Evolutionary conservation across 2,888 invertebrate species (phyloP), one percentile per base, ranked within the genome.

Genomic region (Acrocera orbiculus): DNA sequence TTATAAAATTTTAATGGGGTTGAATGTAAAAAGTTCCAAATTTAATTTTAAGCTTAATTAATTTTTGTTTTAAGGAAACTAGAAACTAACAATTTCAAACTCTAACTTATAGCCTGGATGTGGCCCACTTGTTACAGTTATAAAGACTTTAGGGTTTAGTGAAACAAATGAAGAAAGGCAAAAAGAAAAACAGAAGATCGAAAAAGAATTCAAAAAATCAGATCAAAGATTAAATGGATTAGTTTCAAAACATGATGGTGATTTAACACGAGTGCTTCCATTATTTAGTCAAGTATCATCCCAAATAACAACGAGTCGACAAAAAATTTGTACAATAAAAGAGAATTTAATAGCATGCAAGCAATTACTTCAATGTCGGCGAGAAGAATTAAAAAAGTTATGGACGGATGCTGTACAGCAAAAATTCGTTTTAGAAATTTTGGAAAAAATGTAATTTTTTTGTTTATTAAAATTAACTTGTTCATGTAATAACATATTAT

Each of bases 361-460:
- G 55, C 74, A 73, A 19, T 62, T 96, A 35, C 62, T 98, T 40
- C 77, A 87, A 40, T 83, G 93, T 56, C 75, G 89, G 34, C 68
- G 92, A 23, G 93, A 93, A 50, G 96, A 96, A 54, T 63, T 98
- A 38, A 77, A 85, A 48, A 78, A 89, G 43, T 66, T 96, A 35
- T 96, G 95, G 92, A 68, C 85, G 5, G 93, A 95, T 56, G 87
- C 90, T 2, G 72, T 95, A n/a, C 90, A 96, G 50, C 92, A 95
- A 51, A 87, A 89, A 52, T 80, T 90, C 52, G 82, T 89, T 36
- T 58, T 92, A 26, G 73, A 81, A 44, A 73, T 93, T 61, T 61
- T 95, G 27, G 83, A 90, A 46, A 83, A 92, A 61, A 87, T 93
- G 60, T 60, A 46, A 46, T 51, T 40, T 3, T 31, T 30, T 15